A percentile compares a stretch with the other conserved stretches of the same genome.
These are phyloP conservation scores for Biston stratarius DNA, from an alignment of 2,888 invertebrate species.

Conservation along the genomic window DNA sequence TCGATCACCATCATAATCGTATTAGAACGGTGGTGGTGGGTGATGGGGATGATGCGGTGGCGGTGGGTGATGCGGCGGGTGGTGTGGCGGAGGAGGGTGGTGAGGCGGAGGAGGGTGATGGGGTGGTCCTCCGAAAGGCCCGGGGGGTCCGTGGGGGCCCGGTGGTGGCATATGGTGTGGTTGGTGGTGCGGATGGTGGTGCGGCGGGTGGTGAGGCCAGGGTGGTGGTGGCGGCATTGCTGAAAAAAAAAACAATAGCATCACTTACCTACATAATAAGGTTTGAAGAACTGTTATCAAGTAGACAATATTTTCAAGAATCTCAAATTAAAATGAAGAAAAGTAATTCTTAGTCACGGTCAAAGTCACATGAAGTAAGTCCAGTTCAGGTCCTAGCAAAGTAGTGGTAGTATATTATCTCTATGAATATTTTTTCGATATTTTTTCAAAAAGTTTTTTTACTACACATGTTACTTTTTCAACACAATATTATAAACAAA, in stretches of 20 bases:
- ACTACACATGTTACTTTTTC: too few relatives aligned
- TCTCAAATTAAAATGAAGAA: too few relatives aligned
- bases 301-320: too few relatives aligned
- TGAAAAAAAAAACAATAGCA: conserved; percentile 34
- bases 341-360: too few relatives aligned
- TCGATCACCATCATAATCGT: not conserved
- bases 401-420: too few relatives aligned
- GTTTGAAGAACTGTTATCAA: too few relatives aligned
- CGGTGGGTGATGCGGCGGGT: conserved; percentile 28
- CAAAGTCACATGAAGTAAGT: too few relatives aligned
- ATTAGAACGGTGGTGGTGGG: conserved; percentile 29
- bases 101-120: conserved; percentile 37
- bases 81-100: conserved; percentile 31
- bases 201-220: conserved; percentile 40
- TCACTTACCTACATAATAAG: conserved; percentile 1
- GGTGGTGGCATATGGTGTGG: conserved; percentile 36
- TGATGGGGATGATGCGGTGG: conserved; percentile 22
- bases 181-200: conserved; percentile 34
- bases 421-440: too few relatives aligned
- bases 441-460: too few relatives aligned
- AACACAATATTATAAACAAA: too few relatives aligned
- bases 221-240: conserved; percentile 56
- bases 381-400: too few relatives aligned
- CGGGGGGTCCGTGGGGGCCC: conserved; percentile 37
- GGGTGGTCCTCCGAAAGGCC: conserved; percentile 35